Evolutionary conservation across 2,888 invertebrate genomes (phyloP), one percentile per base, ranked within the genome.

Genomic region (Lacanobia oleracea): DNA sequence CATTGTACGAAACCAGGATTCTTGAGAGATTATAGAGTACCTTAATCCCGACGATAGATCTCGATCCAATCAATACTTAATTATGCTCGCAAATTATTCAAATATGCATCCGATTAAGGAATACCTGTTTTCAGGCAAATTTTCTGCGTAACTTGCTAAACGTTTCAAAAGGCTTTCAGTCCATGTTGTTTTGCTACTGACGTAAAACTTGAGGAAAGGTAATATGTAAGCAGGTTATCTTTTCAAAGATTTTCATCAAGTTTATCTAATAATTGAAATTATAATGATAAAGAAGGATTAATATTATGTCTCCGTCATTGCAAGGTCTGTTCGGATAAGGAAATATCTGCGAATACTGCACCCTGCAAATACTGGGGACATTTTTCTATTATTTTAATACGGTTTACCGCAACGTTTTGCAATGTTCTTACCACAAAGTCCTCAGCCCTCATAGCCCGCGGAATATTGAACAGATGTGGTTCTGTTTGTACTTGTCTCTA

Each of bases 381-480:
- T 33, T 27, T 37, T 73, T 53, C 53, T 5, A 45, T 4, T n/a
- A 23, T 62, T 51, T 21, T 10, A 27, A 6, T 7, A 33, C 14
- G 6, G 16, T n/a, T 21, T 9, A 27, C 4, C 2, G 23, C 27
- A 27, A 14, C 12, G 40, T 54, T 64, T 50, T 43, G 23, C 27
- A 27, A 37, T 60, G 5, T 18, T 45, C 23, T 43, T 8, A 57
- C 45, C 59, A 72, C 54, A 78, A 77, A 84, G 59, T 77, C 59
- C 51, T 67, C 57, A 57, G 73, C 63, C 43, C 56, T 67, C 51
- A 66, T 63, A 50, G 74, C 64, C 65, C 54, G 59, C 72, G 65
- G 77, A 85, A 84, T 87, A 88, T 87, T 86, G 86, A 83, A 85
- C 80, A 88, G 88, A 87, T 86, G 85, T 76, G 76, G 67, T 69